These are phyloP conservation scores for Leptobrachium leishanense DNA, from an alignment of 2,113 vertebrate genomes.

Conservation along the genomic window DNA sequence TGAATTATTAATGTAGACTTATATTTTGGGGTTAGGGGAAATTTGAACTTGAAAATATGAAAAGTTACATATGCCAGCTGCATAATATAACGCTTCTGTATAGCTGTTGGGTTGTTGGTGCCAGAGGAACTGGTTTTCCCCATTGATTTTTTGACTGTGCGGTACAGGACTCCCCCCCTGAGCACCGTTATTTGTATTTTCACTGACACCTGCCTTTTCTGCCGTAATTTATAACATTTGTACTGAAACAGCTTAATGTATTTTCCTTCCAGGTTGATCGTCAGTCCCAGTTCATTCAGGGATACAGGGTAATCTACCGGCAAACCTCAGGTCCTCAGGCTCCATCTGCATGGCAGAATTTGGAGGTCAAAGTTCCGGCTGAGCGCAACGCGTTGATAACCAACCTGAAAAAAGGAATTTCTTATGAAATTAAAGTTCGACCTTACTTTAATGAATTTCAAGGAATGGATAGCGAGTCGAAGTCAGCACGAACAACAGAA, in stretches of 20 bases:
- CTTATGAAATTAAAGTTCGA: constrained; percentile 94
- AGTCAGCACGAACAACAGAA: constrained; percentile 87
- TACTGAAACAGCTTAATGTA: background rate
- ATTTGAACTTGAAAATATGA: too few species aligned
- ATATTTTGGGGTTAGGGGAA: too few species aligned
- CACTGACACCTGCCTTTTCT: background rate
- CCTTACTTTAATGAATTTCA: constrained; percentile 99
- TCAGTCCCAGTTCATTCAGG: constrained; percentile 97
- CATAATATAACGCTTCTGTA: too few species aligned
- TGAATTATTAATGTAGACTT: too few species aligned
- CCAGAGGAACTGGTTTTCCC: too few species aligned
- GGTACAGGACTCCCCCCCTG: too few species aligned
- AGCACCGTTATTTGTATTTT: background rate
- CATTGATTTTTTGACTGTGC: too few species aligned
- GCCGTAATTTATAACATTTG: background rate
- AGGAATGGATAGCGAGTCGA: constrained; percentile 95
- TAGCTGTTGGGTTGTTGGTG: too few species aligned
- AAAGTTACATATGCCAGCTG: too few species aligned
- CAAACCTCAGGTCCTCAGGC: constrained; percentile 84
- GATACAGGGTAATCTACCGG: constrained; percentile 90
- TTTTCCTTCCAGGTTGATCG: constrained; percentile 82
- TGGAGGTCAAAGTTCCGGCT: constrained; percentile 88
- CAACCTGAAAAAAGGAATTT: constrained; percentile 87
- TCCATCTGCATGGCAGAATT: constrained; percentile 81
- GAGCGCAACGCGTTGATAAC: constrained; percentile 84